phyloP scores from a whole-genome alignment of 2,888 invertebrate species.

The Callosobruchus maculatus region DNA sequence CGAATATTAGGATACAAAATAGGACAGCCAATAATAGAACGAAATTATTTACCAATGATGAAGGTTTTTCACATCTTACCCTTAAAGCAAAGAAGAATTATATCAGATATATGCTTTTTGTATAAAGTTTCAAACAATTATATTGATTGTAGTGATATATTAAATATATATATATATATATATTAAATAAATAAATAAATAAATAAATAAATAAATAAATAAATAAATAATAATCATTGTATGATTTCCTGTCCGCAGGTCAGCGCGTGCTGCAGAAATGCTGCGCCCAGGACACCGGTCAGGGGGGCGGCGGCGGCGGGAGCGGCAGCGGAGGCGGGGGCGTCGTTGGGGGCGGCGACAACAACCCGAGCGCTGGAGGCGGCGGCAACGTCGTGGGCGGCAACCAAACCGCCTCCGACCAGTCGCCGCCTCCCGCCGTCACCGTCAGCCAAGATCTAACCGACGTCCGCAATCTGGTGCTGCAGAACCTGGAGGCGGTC shows the following conservation, averaged over 20 bases:
- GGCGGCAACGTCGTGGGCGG: conserved; percentile 47
- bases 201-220: too few relatives aligned
- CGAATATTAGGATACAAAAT: too few relatives aligned
- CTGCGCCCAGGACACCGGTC: conserved; percentile 52
- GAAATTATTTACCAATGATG: too few relatives aligned
- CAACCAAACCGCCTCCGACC: conserved; percentile 55
- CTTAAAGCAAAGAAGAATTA: too few relatives aligned
- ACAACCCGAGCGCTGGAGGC: conserved; percentile 43
- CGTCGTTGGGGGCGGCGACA: conserved; percentile 56
- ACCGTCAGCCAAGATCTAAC: conserved; percentile 61
- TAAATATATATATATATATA: too few relatives aligned
- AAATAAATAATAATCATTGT: too few relatives aligned
- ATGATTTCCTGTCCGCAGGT: conserved; percentile 48
- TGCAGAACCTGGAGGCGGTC: conserved; percentile 81
- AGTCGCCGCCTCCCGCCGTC: conserved; percentile 69
- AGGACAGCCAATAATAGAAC: too few relatives aligned
- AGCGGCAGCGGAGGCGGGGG: conserved; percentile 38
- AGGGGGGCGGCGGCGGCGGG: conserved; percentile 32
- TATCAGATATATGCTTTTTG: too few relatives aligned
- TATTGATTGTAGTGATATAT: too few relatives aligned
- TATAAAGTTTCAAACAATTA: too few relatives aligned
- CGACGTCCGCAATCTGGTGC: conserved; percentile 64
- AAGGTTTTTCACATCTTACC: too few relatives aligned
- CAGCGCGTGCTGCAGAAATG: conserved; percentile 66
- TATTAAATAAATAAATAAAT: too few relatives aligned